Evolutionary conservation across 2,888 invertebrate genomes (phyloP).

Genomic region (Eupithecia subfuscata): DNA sequence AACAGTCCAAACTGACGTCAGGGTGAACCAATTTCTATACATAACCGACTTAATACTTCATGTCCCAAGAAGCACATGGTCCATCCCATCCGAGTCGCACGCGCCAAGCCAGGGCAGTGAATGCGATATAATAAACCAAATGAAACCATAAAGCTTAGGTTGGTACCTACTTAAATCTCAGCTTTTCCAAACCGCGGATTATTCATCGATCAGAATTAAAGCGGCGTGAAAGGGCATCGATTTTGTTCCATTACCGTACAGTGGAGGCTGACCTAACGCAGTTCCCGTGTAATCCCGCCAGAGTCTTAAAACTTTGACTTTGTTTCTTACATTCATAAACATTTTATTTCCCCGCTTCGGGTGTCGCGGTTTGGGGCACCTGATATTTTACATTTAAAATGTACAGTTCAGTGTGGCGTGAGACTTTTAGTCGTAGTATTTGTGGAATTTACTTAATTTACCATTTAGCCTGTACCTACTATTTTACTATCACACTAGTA

Average conservation of each 20-base stretch:
- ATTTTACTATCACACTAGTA: no score
- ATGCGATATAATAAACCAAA: neutral
- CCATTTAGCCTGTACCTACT: no score
- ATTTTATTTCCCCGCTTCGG: slow-evolving; percentile 69
- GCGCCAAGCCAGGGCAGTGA: no score
- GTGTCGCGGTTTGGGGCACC: slow-evolving; percentile 54
- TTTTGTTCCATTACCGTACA: slow-evolving; percentile 71
- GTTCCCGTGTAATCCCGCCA: slow-evolving; percentile 76
- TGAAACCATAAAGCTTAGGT: neutral
- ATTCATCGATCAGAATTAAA: slow-evolving; percentile 55
- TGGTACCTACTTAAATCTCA: slow-evolving; percentile 20
- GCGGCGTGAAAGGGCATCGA: slow-evolving; percentile 63
- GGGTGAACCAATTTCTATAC: neutral
- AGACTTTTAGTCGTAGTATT: neutral
- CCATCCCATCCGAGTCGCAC: no score
- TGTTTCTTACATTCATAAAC: slow-evolving; percentile 79
- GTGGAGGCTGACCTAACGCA: slow-evolving; percentile 74
- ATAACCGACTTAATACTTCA: neutral
- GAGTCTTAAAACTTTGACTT: slow-evolving; percentile 70
- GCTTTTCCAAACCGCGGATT: slow-evolving; percentile 40
- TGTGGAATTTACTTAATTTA: no score
- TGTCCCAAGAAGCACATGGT: no score
- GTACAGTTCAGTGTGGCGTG: neutral
- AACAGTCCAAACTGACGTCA: neutral
- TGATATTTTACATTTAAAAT: slow-evolving; percentile 66